Percentiles rank a stretch among this genome's conserved stretches.
phyloP scores from a whole-genome alignment of 2,113 vertebrate genomes.

The Cyanoderma ruficeps region DNA sequence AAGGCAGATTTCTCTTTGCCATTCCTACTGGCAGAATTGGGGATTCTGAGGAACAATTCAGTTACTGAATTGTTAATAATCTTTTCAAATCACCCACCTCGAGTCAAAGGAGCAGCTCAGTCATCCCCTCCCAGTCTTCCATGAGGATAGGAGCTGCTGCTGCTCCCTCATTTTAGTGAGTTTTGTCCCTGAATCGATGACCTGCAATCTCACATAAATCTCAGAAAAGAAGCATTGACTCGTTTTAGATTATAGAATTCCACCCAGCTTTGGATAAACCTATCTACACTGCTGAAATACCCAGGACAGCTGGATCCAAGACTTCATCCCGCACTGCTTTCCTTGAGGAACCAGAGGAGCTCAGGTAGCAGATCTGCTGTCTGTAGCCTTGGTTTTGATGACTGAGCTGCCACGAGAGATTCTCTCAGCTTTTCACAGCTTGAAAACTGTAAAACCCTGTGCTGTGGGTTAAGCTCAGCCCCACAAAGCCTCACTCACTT shows the following conservation, averaged over 20 bases:
- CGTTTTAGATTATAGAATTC: not conserved
- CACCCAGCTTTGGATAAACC: not conserved
- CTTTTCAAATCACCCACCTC: not conserved
- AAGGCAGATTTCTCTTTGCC: not conserved
- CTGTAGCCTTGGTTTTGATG: not conserved
- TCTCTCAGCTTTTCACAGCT: not conserved
- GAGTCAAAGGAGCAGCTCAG: not conserved
- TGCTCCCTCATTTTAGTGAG: not conserved
- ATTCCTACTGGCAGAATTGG: not conserved
- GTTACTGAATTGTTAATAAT: not conserved
- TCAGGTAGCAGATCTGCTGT: not conserved
- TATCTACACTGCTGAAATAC: not conserved
- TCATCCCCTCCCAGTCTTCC: not conserved
- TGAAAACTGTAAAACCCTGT: not conserved
- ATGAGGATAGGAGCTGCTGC: not conserved
- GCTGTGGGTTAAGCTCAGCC: not conserved
- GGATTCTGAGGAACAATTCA: not conserved
- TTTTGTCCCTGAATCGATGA: not conserved
- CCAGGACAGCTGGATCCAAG: not conserved
- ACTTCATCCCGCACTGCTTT: not conserved
- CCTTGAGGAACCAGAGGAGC: not conserved
- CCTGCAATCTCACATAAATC: not conserved
- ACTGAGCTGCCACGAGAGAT: not conserved
- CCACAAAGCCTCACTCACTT: rapidly evolving
- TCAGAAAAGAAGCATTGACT: not conserved